Evolutionary conservation across 1,140 invertebrate genomes (phyloP).

Genomic region (Ostrea edulis): DNA sequence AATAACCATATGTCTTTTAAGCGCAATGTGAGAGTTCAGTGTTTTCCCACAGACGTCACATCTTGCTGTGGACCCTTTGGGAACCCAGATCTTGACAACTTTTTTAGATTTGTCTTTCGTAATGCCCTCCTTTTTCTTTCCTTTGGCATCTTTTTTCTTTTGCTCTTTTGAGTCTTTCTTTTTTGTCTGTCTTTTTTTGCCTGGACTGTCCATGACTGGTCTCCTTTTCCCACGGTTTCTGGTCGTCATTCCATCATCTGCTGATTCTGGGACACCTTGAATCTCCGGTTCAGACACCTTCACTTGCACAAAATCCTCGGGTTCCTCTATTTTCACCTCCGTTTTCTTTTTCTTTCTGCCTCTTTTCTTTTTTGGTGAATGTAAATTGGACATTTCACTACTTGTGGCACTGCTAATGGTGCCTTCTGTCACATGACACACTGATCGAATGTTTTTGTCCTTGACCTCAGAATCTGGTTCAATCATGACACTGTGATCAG

Average conservation of each 20-base stretch:
- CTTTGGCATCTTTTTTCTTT: neutral
- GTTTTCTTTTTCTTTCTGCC: conserved; percentile 18
- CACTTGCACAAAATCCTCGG: neutral
- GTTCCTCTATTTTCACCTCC: neutral
- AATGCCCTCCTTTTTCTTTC: neutral
- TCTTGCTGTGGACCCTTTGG: neutral
- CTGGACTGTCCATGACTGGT: neutral
- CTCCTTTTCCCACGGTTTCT: neutral
- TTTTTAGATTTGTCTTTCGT: neutral
- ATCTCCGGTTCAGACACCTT: neutral
- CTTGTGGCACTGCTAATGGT: neutral
- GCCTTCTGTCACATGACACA: neutral
- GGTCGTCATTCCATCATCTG: neutral
- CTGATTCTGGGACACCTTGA: neutral
- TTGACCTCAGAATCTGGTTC: neutral
- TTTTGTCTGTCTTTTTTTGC: neutral
- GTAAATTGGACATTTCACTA: neutral
- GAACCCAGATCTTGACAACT: neutral
- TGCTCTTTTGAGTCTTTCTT: neutral
- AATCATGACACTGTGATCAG: neutral
- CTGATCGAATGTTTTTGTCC: neutral
- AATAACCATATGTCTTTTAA: neutral
- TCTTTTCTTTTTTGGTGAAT: neutral
- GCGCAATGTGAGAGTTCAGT: neutral
- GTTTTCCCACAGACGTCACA: conserved; percentile 24